Conservation (phyloP, 2,113 vertebrate species). For the Eidolon helvum region DNA sequence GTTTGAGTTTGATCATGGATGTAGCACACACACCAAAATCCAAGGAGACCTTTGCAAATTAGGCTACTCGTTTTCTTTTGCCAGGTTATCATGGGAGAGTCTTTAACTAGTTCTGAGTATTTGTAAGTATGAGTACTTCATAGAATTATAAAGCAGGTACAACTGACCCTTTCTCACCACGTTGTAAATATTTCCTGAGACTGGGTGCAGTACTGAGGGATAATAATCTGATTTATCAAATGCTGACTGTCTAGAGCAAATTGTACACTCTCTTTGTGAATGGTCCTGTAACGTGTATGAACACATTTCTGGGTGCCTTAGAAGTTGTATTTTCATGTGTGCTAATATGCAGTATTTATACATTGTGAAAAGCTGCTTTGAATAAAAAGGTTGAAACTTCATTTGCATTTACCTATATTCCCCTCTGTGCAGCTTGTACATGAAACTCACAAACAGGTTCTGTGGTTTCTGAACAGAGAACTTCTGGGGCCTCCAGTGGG, state of each 20-base stretch:
- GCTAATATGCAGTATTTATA: conserved; percentile 93
- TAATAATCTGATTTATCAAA: conserved; percentile 85
- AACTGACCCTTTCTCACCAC: conserved; percentile 81
- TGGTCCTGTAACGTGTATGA: conserved; percentile 88
- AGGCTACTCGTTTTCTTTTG: conserved; percentile 83
- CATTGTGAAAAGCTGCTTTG: conserved; percentile 92
- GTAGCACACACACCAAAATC: conserved; percentile 82
- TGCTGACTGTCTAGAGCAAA: conserved; percentile 88
- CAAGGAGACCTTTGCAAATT: conserved; percentile 81
- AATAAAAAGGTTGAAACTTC: conserved; percentile 92
- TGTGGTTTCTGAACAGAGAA: neutral
- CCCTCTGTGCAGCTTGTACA: neutral
- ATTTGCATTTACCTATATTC: conserved; percentile 35
- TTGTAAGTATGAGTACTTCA: conserved; percentile 84
- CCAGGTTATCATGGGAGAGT: conserved; percentile 80
- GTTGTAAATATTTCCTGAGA: conserved; percentile 87
- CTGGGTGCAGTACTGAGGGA: conserved; percentile 82
- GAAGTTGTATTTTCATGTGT: conserved; percentile 93
- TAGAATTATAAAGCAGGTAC: conserved; percentile 84
- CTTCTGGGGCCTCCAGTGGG: neutral
- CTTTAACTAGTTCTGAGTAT: conserved; percentile 84
- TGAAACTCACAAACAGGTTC: neutral
- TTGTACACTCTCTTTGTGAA: conserved; percentile 87
- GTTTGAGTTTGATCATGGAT: conserved; percentile 78
- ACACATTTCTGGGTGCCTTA: conserved; percentile 96